phyloP scores from a whole-genome alignment of 2,888 invertebrate genomes.

The Cataglyphis albicans region DNA sequence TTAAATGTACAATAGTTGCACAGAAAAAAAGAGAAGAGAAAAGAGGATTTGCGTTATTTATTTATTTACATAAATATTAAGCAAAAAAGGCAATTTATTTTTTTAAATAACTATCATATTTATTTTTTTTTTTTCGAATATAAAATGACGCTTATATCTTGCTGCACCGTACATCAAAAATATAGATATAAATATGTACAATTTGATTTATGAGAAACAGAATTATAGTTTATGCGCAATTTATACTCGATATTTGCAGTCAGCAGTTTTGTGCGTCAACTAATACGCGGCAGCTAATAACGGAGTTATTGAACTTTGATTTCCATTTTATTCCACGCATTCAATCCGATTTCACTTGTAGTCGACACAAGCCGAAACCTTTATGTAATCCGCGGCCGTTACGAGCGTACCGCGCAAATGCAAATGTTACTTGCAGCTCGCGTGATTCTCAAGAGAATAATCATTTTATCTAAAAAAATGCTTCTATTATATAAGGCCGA shows the following conservation, averaged over 20 bases:
- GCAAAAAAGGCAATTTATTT: background rate
- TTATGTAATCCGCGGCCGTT: slow-evolving; percentile 64
- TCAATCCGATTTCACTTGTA: slow-evolving; percentile 72
- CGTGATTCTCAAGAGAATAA: background rate
- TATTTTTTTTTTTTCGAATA: background rate
- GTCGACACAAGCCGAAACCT: slow-evolving; percentile 56
- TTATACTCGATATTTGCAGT: slow-evolving; percentile 6
- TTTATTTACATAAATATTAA: background rate
- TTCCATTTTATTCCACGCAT: slow-evolving; percentile 71
- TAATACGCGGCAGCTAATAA: slow-evolving; percentile 56
- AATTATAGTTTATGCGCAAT: slow-evolving; percentile 7
- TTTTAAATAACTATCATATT: background rate
- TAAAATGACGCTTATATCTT: background rate
- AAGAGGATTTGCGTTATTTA: background rate
- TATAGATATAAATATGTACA: background rate
- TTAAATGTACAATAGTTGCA: background rate
- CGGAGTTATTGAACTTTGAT: slow-evolving; percentile 76
- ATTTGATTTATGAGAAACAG: slow-evolving; percentile 9
- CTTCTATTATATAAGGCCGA: slow-evolving; percentile 6
- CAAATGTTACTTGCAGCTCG: slow-evolving; percentile 51
- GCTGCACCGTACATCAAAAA: background rate
- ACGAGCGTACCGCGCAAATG: slow-evolving; percentile 51
- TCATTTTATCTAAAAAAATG: slow-evolving; percentile 32
- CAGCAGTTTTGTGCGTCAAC: background rate
- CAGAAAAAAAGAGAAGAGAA: background rate